Base-by-base conservation (phyloP, 92 coral and sea anemone species). In the Siderastrea siderea region DNA sequence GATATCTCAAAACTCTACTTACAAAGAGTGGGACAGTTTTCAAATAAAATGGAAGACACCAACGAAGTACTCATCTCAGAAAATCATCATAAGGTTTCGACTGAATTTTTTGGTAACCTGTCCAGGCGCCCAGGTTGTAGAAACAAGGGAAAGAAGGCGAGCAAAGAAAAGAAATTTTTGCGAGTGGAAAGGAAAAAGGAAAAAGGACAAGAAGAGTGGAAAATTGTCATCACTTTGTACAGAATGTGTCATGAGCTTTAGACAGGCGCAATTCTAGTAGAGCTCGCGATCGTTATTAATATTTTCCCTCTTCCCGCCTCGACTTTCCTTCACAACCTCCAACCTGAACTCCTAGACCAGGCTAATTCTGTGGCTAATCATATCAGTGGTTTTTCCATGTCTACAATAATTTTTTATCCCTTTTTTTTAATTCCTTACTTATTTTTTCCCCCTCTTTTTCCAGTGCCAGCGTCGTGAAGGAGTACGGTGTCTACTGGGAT, bases 401-500 rank as follows among this genome's bases (percentile, higher is more conserved):
- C 6, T 13, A 61, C 19, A 16, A 13, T n/a, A 3, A 13, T 12
- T 14, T 13, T 14, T 26, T 26, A 0, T 26, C 38, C 38, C 38
- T 26, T 26, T 26, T 26, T 26, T 26, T 26, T 26, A 26, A 26
- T 26, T 26, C 38, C 38, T 26, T 26, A 26, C 19, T 61, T 16
- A 12, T 12, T 61, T 2, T 61, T 61, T 61, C 16, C 16, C 15
- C 14, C 61, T 60, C 15, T 61, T 16, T 12, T 6, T 12, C 16
- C 19, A 61, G 65, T 5, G 65, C 65, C 65, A 61, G 65, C 65
- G 65, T 61, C 5, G 17, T 61, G 16, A 61, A 61, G 17, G 65
- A 61, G 65, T 61, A 61, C 2, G 65, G 65, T 61, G 65, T 61
- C 16, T 61, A 61, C 65, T 61, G 65, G 65, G 65, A 61, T 61